These are phyloP conservation scores for Numenius phaeopus DNA, from an alignment of 2,797 vertebrate species.

Conservation along the genomic window DNA sequence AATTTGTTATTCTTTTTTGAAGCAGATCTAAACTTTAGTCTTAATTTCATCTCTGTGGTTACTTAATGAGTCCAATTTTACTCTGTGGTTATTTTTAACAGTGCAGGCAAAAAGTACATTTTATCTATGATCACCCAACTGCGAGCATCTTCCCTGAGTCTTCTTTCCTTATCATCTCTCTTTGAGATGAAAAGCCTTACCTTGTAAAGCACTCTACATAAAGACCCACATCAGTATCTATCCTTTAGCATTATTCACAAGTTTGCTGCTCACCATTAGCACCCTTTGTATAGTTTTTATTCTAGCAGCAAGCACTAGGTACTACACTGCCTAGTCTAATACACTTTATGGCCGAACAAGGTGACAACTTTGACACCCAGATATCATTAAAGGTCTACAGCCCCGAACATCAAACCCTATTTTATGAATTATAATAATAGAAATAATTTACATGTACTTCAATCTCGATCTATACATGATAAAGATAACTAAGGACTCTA, in stretches of 20 bases:
- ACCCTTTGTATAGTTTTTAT: neutral
- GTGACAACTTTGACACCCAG: neutral
- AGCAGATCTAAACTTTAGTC: neutral
- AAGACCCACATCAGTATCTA: neutral
- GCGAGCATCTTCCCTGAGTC: neutral
- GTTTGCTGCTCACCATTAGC: neutral
- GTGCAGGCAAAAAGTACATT: neutral
- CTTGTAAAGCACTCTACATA: neutral
- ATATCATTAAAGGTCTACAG: neutral
- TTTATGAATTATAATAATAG: neutral
- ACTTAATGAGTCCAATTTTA: neutral
- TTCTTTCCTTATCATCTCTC: neutral
- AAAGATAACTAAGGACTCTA: neutral
- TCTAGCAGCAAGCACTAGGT: neutral
- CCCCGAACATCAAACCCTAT: neutral
- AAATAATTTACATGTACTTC: neutral
- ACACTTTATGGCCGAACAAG: neutral
- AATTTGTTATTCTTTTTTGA: neutral
- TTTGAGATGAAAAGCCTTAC: neutral
- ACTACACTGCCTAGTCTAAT: neutral
- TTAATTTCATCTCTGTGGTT: neutral
- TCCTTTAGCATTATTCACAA: neutral
- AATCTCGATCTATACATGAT: neutral
- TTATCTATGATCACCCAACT: neutral
- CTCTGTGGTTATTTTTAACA: neutral